Evolutionary conservation across 2,113 vertebrate species (phyloP).

Genomic region (Xenus cinereus): DNA sequence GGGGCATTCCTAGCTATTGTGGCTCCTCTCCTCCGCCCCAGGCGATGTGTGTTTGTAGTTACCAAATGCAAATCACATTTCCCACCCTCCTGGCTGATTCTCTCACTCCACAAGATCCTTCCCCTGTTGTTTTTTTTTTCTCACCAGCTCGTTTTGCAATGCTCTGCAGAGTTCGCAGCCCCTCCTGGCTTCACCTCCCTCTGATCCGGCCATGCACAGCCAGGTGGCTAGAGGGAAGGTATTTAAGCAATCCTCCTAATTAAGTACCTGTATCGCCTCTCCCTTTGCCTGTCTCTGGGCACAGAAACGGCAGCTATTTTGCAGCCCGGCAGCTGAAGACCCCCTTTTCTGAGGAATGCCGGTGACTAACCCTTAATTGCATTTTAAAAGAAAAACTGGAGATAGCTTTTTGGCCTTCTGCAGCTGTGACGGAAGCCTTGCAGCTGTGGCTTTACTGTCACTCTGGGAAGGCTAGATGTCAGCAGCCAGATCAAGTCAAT

Average conservation of each 20-base stretch:
- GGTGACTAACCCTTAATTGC: not conserved
- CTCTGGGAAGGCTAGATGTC: not conserved
- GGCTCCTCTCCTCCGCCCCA: conserved; percentile 6
- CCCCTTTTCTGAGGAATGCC: not conserved
- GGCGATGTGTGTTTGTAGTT: conserved; percentile 51
- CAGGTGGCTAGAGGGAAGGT: not conserved
- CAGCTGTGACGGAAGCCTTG: not conserved
- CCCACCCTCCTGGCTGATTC: conserved; percentile 36
- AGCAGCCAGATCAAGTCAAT: not conserved
- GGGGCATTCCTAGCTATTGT: conserved; percentile 45
- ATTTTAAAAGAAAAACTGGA: not conserved
- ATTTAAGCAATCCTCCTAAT: not conserved
- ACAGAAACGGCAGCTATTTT: not conserved
- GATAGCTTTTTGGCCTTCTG: not conserved
- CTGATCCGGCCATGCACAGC: not conserved
- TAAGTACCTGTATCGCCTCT: not conserved
- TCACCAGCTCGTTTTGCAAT: not conserved
- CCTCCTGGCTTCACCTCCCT: not conserved
- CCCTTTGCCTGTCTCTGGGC: not conserved
- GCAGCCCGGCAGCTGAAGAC: not conserved
- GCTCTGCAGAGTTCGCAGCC: not conserved
- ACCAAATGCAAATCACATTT: conserved; percentile 59
- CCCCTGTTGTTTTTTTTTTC: not conserved
- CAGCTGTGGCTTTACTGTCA: not conserved
- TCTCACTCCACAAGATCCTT: not conserved